These are phyloP conservation scores for Octopus sinensis DNA, from an alignment of 1,140 invertebrate genomes.

Conservation along the genomic window DNA sequence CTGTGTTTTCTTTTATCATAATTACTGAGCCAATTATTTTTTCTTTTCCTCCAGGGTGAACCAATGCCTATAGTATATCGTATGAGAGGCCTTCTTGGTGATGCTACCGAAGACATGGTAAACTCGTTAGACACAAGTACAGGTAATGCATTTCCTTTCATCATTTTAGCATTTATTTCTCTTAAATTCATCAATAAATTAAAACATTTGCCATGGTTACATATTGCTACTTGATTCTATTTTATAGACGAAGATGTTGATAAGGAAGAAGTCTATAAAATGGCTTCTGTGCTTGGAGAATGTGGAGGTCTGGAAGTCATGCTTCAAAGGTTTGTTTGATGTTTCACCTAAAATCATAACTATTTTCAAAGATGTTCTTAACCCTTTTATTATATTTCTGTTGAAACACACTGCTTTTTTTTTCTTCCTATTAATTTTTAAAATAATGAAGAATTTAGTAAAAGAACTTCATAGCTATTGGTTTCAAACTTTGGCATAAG, in stretches of 20 bases:
- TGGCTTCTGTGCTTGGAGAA: slow-evolving; percentile 74
- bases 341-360: no score
- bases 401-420: no score
- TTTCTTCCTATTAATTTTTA: no score
- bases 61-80: slow-evolving; percentile 98
- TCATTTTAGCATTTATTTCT: not conserved
- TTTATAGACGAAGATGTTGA: slow-evolving; percentile 78
- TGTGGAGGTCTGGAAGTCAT: slow-evolving; percentile 81
- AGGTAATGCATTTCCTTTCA: slow-evolving; percentile 27
- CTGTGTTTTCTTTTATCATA: not conserved
- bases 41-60: slow-evolving; percentile 66
- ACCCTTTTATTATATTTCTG: no score
- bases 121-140: slow-evolving; percentile 87
- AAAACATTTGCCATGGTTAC: not conserved
- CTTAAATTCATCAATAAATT: no score
- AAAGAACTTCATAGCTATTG: no score
- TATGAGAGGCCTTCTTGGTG: slow-evolving; percentile 92
- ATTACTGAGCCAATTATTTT: not conserved
- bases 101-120: slow-evolving; percentile 97
- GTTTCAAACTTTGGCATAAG: no score
- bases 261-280: slow-evolving; percentile 87
- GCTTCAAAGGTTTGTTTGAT: slow-evolving; percentile 46
- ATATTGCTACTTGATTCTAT: not conserved
- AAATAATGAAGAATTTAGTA: no score
- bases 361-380: no score